Conservation (phyloP, 1,140 invertebrate genomes). For the Liolophura sinensis region DNA sequence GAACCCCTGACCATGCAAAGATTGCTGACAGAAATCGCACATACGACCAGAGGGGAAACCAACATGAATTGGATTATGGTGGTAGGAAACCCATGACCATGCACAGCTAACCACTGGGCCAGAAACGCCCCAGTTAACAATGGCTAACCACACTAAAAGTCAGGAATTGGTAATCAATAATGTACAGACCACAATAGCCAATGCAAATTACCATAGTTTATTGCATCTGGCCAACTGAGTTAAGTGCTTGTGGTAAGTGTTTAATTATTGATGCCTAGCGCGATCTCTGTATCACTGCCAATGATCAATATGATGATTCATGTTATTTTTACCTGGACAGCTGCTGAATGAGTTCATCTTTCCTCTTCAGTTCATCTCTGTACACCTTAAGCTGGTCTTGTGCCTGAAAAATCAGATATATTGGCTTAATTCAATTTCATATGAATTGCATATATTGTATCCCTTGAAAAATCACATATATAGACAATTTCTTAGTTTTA, state of each 20-base stretch:
- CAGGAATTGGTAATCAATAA: background rate
- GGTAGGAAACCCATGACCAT: no score
- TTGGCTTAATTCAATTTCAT: background rate
- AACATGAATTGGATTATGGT: no score
- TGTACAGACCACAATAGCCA: background rate
- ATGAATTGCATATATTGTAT: background rate
- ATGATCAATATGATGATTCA: background rate
- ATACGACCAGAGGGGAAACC: no score
- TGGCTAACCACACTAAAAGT: background rate
- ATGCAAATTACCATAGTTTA: background rate
- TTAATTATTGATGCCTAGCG: slow-evolving; percentile 1
- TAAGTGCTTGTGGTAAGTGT: slow-evolving; percentile 11
- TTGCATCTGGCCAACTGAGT: background rate
- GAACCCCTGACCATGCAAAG: no score
- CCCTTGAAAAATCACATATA: background rate
- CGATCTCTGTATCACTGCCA: background rate
- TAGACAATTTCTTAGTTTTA: background rate
- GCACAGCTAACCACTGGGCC: no score
- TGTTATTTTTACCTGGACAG: slow-evolving; percentile 36
- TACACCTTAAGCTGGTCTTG: slow-evolving; percentile 51
- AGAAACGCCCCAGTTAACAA: no score
- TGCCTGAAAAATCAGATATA: slow-evolving; percentile 30
- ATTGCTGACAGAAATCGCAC: no score
- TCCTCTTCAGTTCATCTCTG: slow-evolving; percentile 53
- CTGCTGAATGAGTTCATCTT: slow-evolving; percentile 53